Evolutionary conservation across 2,797 vertebrate genomes (phyloP).

Genomic region (Chromobotia macracanthus): DNA sequence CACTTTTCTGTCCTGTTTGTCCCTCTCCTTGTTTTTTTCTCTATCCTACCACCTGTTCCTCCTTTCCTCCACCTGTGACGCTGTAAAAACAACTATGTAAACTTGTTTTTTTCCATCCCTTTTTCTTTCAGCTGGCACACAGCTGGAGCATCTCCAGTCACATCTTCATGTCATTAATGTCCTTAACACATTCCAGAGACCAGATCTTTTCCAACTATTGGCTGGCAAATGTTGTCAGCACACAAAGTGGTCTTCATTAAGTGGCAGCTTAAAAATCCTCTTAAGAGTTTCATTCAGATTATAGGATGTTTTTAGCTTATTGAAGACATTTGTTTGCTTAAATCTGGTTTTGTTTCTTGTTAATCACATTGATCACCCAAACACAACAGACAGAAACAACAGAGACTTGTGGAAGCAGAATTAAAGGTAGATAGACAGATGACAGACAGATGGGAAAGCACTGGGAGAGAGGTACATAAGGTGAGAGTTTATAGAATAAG

Average conservation of each 20-base stretch:
- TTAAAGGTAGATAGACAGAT: background rate
- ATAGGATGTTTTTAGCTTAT: too few species aligned
- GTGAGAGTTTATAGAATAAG: slow-evolving; percentile 8
- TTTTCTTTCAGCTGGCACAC: slow-evolving; percentile 42
- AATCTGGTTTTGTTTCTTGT: too few species aligned
- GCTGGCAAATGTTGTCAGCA: background rate
- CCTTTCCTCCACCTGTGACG: slow-evolving; percentile 66
- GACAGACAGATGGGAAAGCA: slow-evolving; percentile 8
- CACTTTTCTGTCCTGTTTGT: slow-evolving; percentile 56
- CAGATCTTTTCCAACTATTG: slow-evolving; percentile 22
- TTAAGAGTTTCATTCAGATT: too few species aligned
- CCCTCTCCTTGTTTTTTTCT: slow-evolving; percentile 1
- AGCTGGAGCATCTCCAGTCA: slow-evolving; percentile 47
- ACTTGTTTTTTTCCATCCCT: slow-evolving; percentile 26
- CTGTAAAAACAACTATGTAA: slow-evolving; percentile 59
- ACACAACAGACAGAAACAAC: background rate
- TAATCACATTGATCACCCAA: too few species aligned
- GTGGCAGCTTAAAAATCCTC: too few species aligned
- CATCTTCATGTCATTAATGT: slow-evolving; percentile 50
- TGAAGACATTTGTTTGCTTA: too few species aligned
- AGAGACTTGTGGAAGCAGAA: background rate
- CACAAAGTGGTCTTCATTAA: background rate
- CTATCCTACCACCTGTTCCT: slow-evolving; percentile 69
- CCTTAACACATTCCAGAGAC: slow-evolving; percentile 44
- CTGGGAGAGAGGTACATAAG: slow-evolving; percentile 31